Evolutionary conservation across 2,888 invertebrate genomes (phyloP), one percentile per base, ranked within the genome.

Genomic region (Hydrotaea cyrtoneurina): DNA sequence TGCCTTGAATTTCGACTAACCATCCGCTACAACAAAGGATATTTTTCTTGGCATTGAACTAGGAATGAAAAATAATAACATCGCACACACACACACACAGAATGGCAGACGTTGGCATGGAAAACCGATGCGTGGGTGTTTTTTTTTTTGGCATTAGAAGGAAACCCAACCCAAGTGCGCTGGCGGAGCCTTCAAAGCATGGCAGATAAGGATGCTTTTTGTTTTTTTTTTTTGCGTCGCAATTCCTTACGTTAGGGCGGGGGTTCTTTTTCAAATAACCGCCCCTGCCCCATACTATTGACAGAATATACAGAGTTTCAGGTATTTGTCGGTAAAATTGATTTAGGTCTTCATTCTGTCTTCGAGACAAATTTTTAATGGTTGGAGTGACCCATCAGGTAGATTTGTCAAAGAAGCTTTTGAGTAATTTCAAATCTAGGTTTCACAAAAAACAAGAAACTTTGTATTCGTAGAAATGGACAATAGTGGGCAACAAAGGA

Each of bases 141-240:
- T 59, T 62, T 72, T 75, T 73, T 59, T 62, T 26, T 2, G 50
- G 79, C 57, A 69, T 66, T 39, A 66, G 7, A 76, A 50, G 50
- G 50, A 15, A n/a, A 73, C 72, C 76, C 31, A 57, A 76, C 21
- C 72, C 57, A 76, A 76, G 57, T 23, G 72, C 23, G 23, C 8
- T 26, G 26, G 69, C 19, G 66, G n/a, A n/a, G 50, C 31, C 31
- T 31, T 31, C 31, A 31, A 31, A n/a, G n/a, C 50, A 50, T 13
- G 31, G 39, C 31, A 4, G 53, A 73, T 43, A 74, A 66, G 23
- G 75, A 53, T 59, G 50, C 53, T 46, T 19, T 15, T 74, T 57
- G 15, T 43, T 11, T n/a, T 55, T 55, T 55, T 15, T 21, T 73
- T 80, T 83, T 83, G 74, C 74, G 83, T 69, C 69, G 77, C 80